These are phyloP conservation scores for Octopus sinensis DNA, from an alignment of 1,140 invertebrate species.

Conservation along the genomic window DNA sequence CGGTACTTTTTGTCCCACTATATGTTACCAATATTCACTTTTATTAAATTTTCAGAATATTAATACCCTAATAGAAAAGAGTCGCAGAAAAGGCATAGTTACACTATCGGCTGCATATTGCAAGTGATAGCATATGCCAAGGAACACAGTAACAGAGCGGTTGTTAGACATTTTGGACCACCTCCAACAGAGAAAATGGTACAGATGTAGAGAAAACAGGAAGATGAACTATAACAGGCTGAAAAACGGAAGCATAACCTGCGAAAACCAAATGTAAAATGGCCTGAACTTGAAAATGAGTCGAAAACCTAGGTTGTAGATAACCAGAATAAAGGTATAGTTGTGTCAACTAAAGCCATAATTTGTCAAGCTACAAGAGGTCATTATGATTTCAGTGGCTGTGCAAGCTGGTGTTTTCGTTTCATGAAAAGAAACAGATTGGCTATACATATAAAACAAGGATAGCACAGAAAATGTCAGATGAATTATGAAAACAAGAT, in stretches of 20 bases:
- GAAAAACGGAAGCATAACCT: conserved; percentile 2
- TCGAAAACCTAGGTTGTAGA: background rate
- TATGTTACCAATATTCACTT: no score
- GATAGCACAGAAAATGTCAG: background rate
- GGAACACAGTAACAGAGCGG: background rate
- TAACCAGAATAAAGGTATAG: background rate
- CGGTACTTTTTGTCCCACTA: no score
- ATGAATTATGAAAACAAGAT: background rate
- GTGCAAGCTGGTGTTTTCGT: background rate
- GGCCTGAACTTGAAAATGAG: conserved; percentile 4
- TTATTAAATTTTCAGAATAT: background rate
- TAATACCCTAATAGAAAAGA: background rate
- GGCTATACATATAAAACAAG: background rate
- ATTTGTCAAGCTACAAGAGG: background rate
- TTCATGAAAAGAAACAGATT: conserved; percentile 6
- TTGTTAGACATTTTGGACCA: background rate
- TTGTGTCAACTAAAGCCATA: conserved; percentile 3
- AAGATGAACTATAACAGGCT: background rate
- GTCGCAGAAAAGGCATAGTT: background rate
- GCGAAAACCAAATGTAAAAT: background rate
- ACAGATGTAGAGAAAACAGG: background rate
- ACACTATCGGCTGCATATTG: background rate
- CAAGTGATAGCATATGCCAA: conserved; percentile 5
- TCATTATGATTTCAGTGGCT: background rate
- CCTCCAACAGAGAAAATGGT: background rate